These are phyloP conservation scores for Melieria crassipennis DNA, from an alignment of 2,888 invertebrate species.

Conservation along the genomic window DNA sequence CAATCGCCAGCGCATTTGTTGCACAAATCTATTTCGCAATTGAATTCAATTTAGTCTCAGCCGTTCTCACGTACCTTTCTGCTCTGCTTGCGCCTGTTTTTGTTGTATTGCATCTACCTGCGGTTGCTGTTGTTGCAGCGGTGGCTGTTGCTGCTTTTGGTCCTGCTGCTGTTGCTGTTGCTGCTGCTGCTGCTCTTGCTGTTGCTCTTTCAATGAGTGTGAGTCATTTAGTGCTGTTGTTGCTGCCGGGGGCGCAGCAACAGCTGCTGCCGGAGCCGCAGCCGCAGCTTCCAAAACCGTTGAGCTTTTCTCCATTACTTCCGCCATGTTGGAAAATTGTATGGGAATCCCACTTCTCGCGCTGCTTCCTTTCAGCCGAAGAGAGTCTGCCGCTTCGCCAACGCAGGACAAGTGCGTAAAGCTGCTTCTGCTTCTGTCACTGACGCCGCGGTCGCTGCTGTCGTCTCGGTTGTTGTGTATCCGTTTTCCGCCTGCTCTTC, in stretches of 20 bases:
- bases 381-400: not conserved
- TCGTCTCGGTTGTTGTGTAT: too few relatives aligned
- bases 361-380: not conserved
- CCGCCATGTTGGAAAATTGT: slow-evolving; percentile 52
- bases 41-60: not conserved
- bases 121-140: slow-evolving; percentile 44
- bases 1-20: not conserved
- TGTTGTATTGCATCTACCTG: slow-evolving; percentile 45
- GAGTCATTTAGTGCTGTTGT: slow-evolving; percentile 41
- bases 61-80: slow-evolving; percentile 35
- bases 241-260: slow-evolving; percentile 40
- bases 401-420: not conserved
- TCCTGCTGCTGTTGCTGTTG: slow-evolving; percentile 39
- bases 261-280: slow-evolving; percentile 39
- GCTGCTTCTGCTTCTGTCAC: too few relatives aligned
- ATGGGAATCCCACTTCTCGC: not conserved
- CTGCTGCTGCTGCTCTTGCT: slow-evolving; percentile 34
- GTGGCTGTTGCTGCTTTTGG: slow-evolving; percentile 42
- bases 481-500: too few relatives aligned
- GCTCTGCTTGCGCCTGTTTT: slow-evolving; percentile 49
- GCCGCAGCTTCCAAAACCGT: slow-evolving; percentile 56
- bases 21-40: slow-evolving; percentile 1
- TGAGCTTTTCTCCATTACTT: slow-evolving; percentile 64
- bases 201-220: slow-evolving; percentile 36
- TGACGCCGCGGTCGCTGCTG: too few relatives aligned